A percentile compares a stretch with the other conserved stretches of the same genome.
These are phyloP conservation scores for Amniataba percoides DNA, from an alignment of 2,797 vertebrate genomes.

Conservation along the genomic window DNA sequence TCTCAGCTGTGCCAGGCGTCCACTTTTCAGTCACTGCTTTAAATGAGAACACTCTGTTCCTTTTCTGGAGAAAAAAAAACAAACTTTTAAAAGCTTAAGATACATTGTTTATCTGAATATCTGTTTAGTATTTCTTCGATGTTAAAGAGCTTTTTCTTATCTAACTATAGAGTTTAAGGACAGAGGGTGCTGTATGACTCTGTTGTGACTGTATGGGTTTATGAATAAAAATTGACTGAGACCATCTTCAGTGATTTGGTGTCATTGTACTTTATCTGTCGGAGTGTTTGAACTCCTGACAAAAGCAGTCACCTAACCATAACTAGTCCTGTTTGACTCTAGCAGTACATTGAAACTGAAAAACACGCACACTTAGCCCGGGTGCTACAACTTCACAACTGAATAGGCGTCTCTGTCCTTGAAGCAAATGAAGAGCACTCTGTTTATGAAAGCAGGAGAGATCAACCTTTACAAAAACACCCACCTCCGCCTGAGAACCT, in stretches of 20 bases:
- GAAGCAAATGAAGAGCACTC: constrained; percentile 43
- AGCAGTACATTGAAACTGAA: background rate
- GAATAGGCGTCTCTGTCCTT: constrained; percentile 53
- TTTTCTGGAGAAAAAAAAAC: background rate
- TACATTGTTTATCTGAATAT: background rate
- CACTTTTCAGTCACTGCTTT: background rate
- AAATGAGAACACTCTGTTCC: background rate
- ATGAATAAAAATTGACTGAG: background rate
- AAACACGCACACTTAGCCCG: constrained; percentile 4
- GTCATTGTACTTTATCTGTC: background rate
- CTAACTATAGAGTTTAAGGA: no score
- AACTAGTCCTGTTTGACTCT: constrained; percentile 14
- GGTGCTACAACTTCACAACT: constrained; percentile 17
- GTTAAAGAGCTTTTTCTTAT: no score
- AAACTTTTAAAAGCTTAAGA: background rate
- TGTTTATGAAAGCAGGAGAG: constrained; percentile 35
- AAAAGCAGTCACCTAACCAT: background rate
- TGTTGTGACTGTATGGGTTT: no score
- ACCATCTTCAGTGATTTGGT: background rate
- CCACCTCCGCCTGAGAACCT: constrained; percentile 17
- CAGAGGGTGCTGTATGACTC: no score
- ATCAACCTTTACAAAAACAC: constrained; percentile 37
- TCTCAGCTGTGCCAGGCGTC: background rate
- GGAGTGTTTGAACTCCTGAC: background rate
- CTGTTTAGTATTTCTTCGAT: no score